Evolutionary conservation across 2,113 vertebrate genomes (phyloP), one percentile per base, ranked within the genome.

Genomic region (Podocnemis expansa): DNA sequence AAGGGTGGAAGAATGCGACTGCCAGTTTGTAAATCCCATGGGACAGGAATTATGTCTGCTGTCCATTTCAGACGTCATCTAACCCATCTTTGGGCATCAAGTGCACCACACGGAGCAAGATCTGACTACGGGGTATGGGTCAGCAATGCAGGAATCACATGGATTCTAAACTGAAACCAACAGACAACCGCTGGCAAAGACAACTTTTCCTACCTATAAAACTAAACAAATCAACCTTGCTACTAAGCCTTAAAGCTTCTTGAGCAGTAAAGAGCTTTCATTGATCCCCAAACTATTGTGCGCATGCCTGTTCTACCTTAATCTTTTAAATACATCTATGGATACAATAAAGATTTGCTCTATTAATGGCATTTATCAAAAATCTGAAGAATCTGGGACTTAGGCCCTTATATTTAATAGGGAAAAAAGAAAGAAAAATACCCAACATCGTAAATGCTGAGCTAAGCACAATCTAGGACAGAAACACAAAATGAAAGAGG

Each of bases 321-420:
- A 94, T 94, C 90, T 94, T 93, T 96, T 93, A 95, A 97, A 97
- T 41, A 93, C 63, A 82, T 41, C 84, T 93, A 85, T 91, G 80
- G 78, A 95, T 95, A 95, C 92, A 96, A 89, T 27, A 89, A 63
- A 92, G 67, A 92, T 93, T 95, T 91, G 79, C 70, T 91, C 25
- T 49, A 25, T 49, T 45, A 84, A 47, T 85, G 47, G 80, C 25
- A 38, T 83, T 73, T 2, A 2, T 84, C 49, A 84, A 80, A 90
- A 87, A 60, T 19, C 70, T 24, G 47, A 75, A 91, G 75, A 79
- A 52, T 60, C n/a, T 60, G 43, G 82, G 76, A 85, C 10, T 0
- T 0, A 87, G 83, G 80, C 0, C 0, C 1, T 1, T 3, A 81
- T 54, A 8, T 92, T 95, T 87, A 91, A 90, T 70, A 90, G 80